Conservation (phyloP, 2,888 invertebrate genomes). For the Diabrotica balteata region DNA sequence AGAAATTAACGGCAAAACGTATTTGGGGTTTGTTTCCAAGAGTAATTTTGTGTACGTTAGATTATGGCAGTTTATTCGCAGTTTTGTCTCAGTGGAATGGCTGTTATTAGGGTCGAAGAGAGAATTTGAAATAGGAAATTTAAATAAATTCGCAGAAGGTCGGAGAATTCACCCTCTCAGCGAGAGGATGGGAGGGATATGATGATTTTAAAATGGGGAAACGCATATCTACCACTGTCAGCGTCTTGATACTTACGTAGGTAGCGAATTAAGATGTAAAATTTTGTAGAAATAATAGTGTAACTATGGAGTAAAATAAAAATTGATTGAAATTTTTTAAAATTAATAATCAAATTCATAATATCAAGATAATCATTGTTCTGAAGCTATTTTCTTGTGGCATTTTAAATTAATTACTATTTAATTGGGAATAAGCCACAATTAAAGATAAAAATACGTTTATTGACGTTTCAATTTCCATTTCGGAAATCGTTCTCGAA, state of each 20-base stretch:
- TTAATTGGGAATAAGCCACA: too few species aligned
- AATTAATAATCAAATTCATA: too few species aligned
- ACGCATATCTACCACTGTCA: conserved; percentile 16
- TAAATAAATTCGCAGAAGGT: conserved; percentile 25
- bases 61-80: conserved; percentile 29
- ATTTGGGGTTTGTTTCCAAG: conserved; percentile 26
- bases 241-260: conserved; percentile 2
- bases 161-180: conserved; percentile 7
- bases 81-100: conserved; percentile 26
- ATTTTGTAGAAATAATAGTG: too few species aligned
- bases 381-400: too few species aligned
- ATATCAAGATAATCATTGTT: too few species aligned
- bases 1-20: conserved; percentile 26
- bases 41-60: conserved; percentile 25
- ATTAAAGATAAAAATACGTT: too few species aligned
- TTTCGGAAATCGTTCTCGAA: too few species aligned
- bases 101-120: conserved; percentile 24
- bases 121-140: conserved; percentile 26
- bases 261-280: too few species aligned
- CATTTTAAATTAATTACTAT: too few species aligned
- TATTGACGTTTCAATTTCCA: too few species aligned
- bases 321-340: too few species aligned
- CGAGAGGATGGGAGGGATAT: conserved; percentile 2
- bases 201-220: conserved; percentile 14
- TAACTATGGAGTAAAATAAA: too few species aligned